Evolutionary conservation across 2,888 invertebrate genomes (phyloP).

Genomic region (Oxycera nigricornis): DNA sequence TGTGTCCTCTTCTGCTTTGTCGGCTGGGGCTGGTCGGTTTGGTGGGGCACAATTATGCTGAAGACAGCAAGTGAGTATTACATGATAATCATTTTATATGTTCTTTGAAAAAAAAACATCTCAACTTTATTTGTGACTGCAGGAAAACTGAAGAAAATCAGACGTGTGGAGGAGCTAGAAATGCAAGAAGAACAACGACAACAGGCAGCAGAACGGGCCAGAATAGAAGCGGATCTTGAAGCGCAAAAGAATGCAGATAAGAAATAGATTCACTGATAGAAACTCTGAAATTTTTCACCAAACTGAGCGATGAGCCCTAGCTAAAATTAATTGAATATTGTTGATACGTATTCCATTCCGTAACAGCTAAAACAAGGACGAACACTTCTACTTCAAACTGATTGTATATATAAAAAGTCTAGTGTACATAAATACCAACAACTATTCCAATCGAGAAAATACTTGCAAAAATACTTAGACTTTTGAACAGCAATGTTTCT

Average conservation of each 20-base stretch:
- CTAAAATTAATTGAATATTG: no score
- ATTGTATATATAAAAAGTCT: neutral
- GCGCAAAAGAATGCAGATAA: slow-evolving; percentile 21
- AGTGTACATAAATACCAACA: neutral
- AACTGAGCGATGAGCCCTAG: no score
- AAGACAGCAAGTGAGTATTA: slow-evolving; percentile 80
- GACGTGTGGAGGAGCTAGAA: slow-evolving; percentile 64
- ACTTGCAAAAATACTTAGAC: no score
- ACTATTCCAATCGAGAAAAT: neutral
- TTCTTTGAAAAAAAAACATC: neutral
- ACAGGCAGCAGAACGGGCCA: slow-evolving; percentile 24
- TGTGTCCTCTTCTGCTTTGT: slow-evolving; percentile 93
- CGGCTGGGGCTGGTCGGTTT: slow-evolving; percentile 98
- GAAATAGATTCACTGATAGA: no score
- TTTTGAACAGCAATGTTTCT: no score
- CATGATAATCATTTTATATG: neutral
- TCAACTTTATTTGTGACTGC: slow-evolving; percentile 49
- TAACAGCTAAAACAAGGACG: no score
- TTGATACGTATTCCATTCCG: no score
- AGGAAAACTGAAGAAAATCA: slow-evolving; percentile 73
- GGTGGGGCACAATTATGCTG: slow-evolving; percentile 96
- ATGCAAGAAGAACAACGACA: slow-evolving; percentile 61
- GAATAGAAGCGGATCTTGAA: slow-evolving; percentile 19
- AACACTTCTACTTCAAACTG: no score
- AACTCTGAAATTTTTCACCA: no score